Percentiles rank a stretch among this genome's conserved stretches.
Conservation (phyloP, 1,140 invertebrate genomes). For the fruit fly (Drosophila melanogaster) region DNA sequence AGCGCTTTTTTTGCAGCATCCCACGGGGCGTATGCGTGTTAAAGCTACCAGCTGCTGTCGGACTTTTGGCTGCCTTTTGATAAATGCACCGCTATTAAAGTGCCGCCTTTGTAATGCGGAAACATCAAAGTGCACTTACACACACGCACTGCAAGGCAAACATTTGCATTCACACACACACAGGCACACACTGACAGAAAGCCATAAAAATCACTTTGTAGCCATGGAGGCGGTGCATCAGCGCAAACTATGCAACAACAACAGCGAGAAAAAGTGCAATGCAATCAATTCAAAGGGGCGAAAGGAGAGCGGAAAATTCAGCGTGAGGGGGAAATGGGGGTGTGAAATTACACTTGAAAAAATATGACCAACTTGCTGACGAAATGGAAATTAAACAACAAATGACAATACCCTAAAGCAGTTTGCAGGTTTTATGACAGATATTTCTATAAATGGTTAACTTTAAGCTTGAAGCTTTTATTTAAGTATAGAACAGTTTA, state of each 20-base stretch:
- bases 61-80: slow-evolving; percentile 66
- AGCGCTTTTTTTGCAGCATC: slow-evolving; percentile 2
- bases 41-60: slow-evolving; percentile 65
- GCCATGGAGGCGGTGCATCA: slow-evolving; percentile 73
- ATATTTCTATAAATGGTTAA: no score
- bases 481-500: background rate
- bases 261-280: slow-evolving; percentile 71
- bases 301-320: background rate
- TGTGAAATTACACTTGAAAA: background rate
- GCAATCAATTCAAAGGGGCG: slow-evolving; percentile 75
- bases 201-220: slow-evolving; percentile 82
- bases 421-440: no score
- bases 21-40: slow-evolving; percentile 77
- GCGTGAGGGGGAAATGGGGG: background rate
- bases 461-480: background rate
- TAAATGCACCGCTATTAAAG: slow-evolving; percentile 75
- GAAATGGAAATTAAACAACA: background rate
- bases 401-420: no score
- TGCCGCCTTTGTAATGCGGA: slow-evolving; percentile 75
- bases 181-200: slow-evolving; percentile 47
- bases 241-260: slow-evolving; percentile 76
- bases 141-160: slow-evolving; percentile 42
- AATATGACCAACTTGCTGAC: background rate
- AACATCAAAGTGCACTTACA: slow-evolving; percentile 73
- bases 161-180: slow-evolving; percentile 59